Evolutionary conservation across 2,797 vertebrate species (phyloP), one percentile per base, ranked within the genome.

Genomic region (Propithecus perrieri): DNA sequence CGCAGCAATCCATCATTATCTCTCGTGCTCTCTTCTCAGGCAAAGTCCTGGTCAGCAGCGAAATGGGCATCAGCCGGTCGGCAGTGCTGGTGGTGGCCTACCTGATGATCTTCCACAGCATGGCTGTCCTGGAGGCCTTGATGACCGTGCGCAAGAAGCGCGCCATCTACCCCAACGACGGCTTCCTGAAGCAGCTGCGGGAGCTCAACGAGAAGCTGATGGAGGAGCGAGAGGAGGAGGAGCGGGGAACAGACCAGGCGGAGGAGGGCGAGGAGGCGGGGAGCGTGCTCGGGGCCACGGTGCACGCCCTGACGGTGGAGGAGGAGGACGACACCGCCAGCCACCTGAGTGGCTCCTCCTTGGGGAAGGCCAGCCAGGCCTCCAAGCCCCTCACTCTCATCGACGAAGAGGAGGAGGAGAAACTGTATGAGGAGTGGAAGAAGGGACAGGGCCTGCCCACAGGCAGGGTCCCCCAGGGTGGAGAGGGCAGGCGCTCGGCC

Each of bases 51-150:
- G 99, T 99, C 97, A 99, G 99, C 95, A 99, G 99, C n/a, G 99
- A 99, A 98, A 99, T 99, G 99, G 99, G 99, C 7, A 85, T 99
- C 69, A 99, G 99, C 84, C 99, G 99, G 67, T 99, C 99, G 0
- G 99, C 99, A 0, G 98, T 99, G 93, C 98, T 99, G 80, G 99
- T 99, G 80, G 99, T 99, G 0, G 99, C 99, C 95, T 99, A 99
- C 98, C 98, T 99, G 95, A 99, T 99, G 99, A 99, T 99, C 97
- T 99, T 99, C 98, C 99, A 99, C 94, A 99, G 99, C 97, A 99
- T 99, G 99, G 98, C 98, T 43, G 95, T 99, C 96, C 98, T 99
- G 98, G 99, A 99, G 92, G 99, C 99, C 0, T 96, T 99, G 97
- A 99, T 99, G 91, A 98, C 99, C 1, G 97, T 99, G 72, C 98